Percentiles rank a stretch among this genome's conserved stretches.
Evolutionary conservation across 2,797 vertebrate species (phyloP).

Genomic region (Natrix natrix): DNA sequence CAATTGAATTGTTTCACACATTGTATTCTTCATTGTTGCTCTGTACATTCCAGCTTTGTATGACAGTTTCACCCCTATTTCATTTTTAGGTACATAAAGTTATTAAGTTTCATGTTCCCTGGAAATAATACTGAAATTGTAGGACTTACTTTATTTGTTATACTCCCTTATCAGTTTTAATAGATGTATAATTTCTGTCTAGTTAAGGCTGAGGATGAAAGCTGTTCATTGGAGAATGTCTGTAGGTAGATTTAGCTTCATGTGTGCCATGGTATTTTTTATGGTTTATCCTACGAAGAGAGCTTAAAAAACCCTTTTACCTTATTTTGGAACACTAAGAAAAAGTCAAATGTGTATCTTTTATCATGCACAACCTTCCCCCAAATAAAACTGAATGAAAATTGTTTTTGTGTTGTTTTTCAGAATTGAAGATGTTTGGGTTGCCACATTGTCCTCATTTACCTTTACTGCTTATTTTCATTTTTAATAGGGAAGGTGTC

Average conservation of each 20-base stretch:
- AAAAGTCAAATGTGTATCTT: constrained; percentile 69
- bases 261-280: constrained; percentile 71
- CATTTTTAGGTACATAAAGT: constrained; percentile 62
- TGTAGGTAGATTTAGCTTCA: constrained; percentile 73
- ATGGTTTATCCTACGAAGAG: constrained; percentile 69
- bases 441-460: not conserved
- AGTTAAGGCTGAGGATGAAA: constrained; percentile 70
- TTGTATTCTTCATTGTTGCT: constrained; percentile 57
- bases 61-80: constrained; percentile 42
- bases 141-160: constrained; percentile 24
- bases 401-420: constrained; percentile 71
- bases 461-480: not conserved
- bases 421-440: constrained; percentile 47
- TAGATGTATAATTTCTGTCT: constrained; percentile 64
- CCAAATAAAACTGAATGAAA: constrained; percentile 71
- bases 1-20: constrained; percentile 48
- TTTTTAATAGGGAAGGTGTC: not conserved
- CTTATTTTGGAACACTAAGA: constrained; percentile 73
- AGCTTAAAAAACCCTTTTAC: constrained; percentile 64
- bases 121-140: constrained; percentile 53
- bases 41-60: constrained; percentile 68
- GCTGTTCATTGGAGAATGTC: constrained; percentile 66
- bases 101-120: constrained; percentile 62
- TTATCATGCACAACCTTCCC: constrained; percentile 70
- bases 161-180: constrained; percentile 25